phyloP scores from a whole-genome alignment of 2,797 vertebrate species.

The Pteronotus mesoamericanus region DNA sequence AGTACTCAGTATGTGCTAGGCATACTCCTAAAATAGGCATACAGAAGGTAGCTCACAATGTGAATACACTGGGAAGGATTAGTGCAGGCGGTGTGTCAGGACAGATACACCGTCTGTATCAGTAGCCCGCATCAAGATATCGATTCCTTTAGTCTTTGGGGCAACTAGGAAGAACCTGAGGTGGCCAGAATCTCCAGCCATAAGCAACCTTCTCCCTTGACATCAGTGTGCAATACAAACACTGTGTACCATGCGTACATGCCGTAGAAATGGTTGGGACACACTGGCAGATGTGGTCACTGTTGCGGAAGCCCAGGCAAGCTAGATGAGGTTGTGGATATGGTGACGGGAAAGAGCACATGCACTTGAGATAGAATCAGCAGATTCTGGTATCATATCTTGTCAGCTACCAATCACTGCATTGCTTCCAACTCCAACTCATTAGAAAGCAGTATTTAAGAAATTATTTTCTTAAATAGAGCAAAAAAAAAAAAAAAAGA shows the following conservation, averaged over 20 bases:
- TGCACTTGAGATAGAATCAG: neutral
- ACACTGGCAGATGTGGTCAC: neutral
- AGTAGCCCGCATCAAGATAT: neutral
- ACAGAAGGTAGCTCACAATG: too few species aligned
- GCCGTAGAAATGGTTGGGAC: neutral
- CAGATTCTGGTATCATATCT: neutral
- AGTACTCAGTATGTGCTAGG: neutral
- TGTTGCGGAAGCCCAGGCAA: neutral
- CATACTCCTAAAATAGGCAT: too few species aligned
- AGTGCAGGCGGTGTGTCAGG: neutral
- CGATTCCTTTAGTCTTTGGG: neutral
- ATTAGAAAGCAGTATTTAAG: constrained; percentile 19
- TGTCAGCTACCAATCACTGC: neutral
- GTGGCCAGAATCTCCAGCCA: neutral
- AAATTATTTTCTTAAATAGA: too few species aligned
- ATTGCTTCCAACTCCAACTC: neutral
- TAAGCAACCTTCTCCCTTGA: neutral
- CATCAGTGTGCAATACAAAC: neutral
- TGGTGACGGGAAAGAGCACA: neutral
- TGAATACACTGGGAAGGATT: neutral
- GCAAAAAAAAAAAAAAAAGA: too few species aligned
- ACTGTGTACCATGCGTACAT: neutral
- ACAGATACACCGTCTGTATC: neutral
- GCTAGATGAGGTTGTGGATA: neutral
- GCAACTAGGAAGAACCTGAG: neutral